Base-by-base conservation (phyloP, 2,797 vertebrate species). In the Rhinichthys osculus region DNA sequence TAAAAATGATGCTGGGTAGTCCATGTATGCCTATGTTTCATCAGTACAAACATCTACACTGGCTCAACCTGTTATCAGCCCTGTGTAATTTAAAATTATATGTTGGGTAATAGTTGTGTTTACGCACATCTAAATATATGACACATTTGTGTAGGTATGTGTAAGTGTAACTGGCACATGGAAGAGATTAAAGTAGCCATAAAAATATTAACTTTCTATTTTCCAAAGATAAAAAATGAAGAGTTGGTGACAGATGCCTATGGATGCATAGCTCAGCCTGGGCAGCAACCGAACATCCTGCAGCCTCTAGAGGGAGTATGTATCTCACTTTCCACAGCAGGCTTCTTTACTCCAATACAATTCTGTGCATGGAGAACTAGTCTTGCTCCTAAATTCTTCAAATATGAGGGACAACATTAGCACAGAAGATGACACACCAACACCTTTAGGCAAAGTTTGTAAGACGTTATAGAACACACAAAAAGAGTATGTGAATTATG, bases 251-350 rank as follows among this genome's bases (percentile, higher is more conserved):
- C 16, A 59, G 21, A 40, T 42, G 3, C 14, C 13, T 30, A 35
- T 50, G 59, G 40, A 14, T 44, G 52, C 14, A 23, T 9, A 7
- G 50, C 50, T 77, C 19, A 54, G 30, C 9, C 47, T 54, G 27
- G 11, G 14, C 57, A 42, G 35, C 1, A 44, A 17, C 3, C 0
- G 1, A 77, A 16, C 67, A 21, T 30, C 44, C 38, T 82, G 40
- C 71, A 59, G 44, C 62, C 83, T 52, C 50, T 42, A 78, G 73
- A 16, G 47, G 83, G 83, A 33, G 73, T 42, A 30, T 70, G 35
- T 33, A 30, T 78, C 62, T 67, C 62, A 83, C 14, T n/a, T 76
- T 76, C 35, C 35, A 23, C 3, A 76, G 3, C 59, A 42, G 17
- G 11, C 9, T 67, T 76, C 35, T 44, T 62, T 30, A 38, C 7